A percentile compares a stretch with the other conserved stretches of the same genome.
Conservation (phyloP, 2,888 invertebrate genomes). For the Lasioglossum vierecki region DNA sequence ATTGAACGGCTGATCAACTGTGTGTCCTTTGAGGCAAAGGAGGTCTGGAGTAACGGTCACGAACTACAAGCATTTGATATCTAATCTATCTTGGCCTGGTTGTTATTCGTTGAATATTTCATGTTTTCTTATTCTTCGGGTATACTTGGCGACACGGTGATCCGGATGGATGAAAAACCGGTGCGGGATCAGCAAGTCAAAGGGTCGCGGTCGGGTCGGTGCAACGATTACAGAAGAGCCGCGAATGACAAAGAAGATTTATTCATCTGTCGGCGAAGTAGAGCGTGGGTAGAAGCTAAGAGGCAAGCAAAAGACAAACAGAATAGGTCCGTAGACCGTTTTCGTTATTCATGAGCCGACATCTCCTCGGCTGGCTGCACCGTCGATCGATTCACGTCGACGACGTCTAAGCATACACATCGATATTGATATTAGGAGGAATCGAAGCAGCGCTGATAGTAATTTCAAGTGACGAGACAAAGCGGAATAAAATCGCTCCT, state of each 20-base stretch:
- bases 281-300: background rate
- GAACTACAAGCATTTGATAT: background rate
- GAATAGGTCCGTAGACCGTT: background rate
- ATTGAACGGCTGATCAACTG: background rate
- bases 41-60: background rate
- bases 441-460: background rate
- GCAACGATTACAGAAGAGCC: background rate
- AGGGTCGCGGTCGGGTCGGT: background rate
- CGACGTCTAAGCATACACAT: background rate
- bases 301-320: conserved; percentile 7
- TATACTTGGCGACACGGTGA: background rate
- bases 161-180: background rate
- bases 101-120: conserved; percentile 5
- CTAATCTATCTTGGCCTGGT: no score
- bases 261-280: background rate
- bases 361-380: background rate
- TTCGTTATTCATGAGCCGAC: conserved; percentile 21
- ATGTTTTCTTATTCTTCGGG: background rate
- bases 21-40: background rate
- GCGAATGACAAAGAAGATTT: conserved; percentile 7
- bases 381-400: background rate
- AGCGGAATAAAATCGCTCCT: background rate
- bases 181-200: conserved; percentile 5
- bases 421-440: background rate
- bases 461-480: background rate